A percentile compares a stretch with the other conserved stretches of the same genome.
Evolutionary conservation across 2,888 invertebrate genomes (phyloP).

Genomic region (Stenichneumon culpator): DNA sequence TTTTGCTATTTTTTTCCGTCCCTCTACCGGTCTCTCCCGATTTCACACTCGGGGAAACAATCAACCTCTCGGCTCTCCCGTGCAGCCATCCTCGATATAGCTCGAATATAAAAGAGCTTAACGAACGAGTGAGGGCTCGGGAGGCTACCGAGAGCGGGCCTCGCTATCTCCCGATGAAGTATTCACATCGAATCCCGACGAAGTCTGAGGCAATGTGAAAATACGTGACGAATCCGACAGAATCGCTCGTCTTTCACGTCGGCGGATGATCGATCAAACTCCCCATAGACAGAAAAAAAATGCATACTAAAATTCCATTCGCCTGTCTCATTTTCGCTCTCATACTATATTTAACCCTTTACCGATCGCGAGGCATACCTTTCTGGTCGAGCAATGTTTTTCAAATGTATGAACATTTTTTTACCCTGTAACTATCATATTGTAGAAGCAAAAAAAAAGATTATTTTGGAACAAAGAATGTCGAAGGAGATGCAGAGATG

Average conservation of each 20-base stretch:
- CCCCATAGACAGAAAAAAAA: neutral
- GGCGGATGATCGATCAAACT: conserved; percentile 38
- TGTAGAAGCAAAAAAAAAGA: too few species aligned
- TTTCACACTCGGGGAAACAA: conserved; percentile 37
- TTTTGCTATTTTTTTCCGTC: conserved; percentile 5
- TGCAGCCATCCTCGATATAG: conserved; percentile 21
- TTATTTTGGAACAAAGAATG: too few species aligned
- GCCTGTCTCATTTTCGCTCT: neutral
- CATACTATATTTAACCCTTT: neutral
- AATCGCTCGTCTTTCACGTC: conserved; percentile 27
- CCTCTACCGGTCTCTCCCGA: conserved; percentile 2
- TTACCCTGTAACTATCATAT: too few species aligned
- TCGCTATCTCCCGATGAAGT: conserved; percentile 35
- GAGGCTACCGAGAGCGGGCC: neutral
- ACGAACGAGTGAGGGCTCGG: conserved; percentile 27
- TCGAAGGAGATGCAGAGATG: too few species aligned
- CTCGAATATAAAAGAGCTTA: conserved; percentile 54
- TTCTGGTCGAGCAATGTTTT: too few species aligned
- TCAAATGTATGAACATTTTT: too few species aligned
- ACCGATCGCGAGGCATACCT: too few species aligned
- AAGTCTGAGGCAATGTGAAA: conserved; percentile 20
- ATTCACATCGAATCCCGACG: conserved; percentile 22
- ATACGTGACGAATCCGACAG: conserved; percentile 33
- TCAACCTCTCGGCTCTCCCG: conserved; percentile 19
- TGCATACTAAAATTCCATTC: neutral